These are phyloP conservation scores for Neomonachus schauinslandi DNA, from an alignment of 2,113 vertebrate genomes.

Conservation along the genomic window DNA sequence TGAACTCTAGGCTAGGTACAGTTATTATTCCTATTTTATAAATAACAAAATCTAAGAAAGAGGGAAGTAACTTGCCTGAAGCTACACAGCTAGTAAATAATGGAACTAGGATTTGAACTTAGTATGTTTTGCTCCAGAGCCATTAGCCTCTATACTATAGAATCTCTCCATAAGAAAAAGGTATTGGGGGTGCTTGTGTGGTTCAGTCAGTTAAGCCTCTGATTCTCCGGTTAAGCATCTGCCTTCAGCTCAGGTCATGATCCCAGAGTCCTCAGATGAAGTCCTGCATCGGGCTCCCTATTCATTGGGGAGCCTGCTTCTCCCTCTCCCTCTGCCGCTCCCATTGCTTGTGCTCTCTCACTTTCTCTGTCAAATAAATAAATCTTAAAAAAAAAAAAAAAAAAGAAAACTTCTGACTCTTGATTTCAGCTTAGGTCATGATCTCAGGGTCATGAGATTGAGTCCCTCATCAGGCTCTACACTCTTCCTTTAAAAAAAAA, in stretches of 20 bases:
- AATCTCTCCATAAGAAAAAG: slow-evolving; percentile 16
- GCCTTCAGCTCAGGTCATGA: not conserved
- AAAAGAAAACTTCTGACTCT: too few relatives aligned
- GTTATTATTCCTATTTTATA: not conserved
- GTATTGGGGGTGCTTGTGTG: not conserved
- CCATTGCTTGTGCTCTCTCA: too few relatives aligned
- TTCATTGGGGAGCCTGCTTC: too few relatives aligned
- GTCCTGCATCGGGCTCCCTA: not conserved
- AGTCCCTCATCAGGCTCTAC: not conserved
- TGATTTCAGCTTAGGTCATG: not conserved
- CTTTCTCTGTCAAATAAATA: too few relatives aligned
- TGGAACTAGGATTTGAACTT: not conserved
- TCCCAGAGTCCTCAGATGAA: not conserved
- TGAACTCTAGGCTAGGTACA: not conserved
- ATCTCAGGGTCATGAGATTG: not conserved
- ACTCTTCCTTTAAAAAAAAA: not conserved
- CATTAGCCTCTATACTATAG: not conserved
- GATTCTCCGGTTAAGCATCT: not conserved
- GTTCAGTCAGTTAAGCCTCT: not conserved
- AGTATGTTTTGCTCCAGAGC: not conserved
- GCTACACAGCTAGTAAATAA: not conserved
- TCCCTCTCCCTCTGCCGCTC: not conserved
- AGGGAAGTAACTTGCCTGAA: not conserved
- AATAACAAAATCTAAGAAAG: not conserved
- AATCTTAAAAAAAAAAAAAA: too few relatives aligned